phyloP scores from a whole-genome alignment of 1,140 invertebrate genomes.

The Zaprionus gabonicus region DNA sequence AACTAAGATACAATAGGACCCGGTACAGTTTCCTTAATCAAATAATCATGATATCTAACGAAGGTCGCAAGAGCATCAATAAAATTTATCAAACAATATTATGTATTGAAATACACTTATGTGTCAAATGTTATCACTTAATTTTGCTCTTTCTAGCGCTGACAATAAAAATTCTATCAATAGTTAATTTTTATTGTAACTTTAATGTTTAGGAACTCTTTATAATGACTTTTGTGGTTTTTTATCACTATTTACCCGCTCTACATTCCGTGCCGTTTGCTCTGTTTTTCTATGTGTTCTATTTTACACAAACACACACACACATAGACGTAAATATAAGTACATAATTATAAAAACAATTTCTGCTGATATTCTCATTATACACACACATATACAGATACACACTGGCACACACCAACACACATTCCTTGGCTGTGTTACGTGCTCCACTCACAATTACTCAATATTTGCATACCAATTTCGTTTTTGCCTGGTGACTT shows the following conservation, averaged over 20 bases:
- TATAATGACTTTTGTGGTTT: background rate
- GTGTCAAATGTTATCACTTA: background rate
- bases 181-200: background rate
- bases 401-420: background rate
- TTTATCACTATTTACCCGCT: constrained; percentile 15
- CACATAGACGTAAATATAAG: background rate
- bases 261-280: constrained; percentile 15
- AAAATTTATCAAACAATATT: no score
- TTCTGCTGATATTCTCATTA: constrained; percentile 21
- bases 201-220: background rate
- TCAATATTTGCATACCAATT: constrained; percentile 50
- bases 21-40: no score
- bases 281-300: background rate
- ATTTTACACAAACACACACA: background rate
- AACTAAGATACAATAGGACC: no score
- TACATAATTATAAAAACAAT: background rate
- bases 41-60: no score
- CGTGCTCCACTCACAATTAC: constrained; percentile 38
- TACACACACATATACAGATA: background rate
- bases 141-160: background rate
- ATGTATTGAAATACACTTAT: background rate
- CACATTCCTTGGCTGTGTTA: constrained; percentile 24
- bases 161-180: background rate
- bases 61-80: no score
- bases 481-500: constrained; percentile 18